Conservation (phyloP, 2,113 vertebrate genomes). For the Zosterops japonicus region DNA sequence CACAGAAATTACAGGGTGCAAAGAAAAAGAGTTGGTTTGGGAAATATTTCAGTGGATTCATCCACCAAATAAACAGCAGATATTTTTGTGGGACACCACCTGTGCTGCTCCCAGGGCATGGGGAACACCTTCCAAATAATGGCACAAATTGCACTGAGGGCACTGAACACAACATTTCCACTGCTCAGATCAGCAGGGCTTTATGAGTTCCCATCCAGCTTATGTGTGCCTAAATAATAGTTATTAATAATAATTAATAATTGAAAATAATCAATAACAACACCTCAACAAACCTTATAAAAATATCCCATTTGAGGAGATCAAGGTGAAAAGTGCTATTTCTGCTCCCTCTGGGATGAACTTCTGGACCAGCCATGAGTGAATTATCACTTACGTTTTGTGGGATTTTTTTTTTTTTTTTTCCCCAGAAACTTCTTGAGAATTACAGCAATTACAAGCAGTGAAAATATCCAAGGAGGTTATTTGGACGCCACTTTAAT, state of each 20-base stretch:
- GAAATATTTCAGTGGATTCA: not conserved
- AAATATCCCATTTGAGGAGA: not conserved
- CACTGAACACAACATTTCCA: not conserved
- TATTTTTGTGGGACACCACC: not conserved
- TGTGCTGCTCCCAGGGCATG: not conserved
- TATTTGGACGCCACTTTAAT: not conserved
- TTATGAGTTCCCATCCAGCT: not conserved
- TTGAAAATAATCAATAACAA: not conserved
- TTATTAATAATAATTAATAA: not conserved
- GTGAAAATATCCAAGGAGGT: not conserved
- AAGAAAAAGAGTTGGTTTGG: not conserved
- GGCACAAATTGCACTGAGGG: not conserved
- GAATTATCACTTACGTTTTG: rapidly evolving
- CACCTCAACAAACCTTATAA: not conserved
- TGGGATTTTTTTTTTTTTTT: not conserved
- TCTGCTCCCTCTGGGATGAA: not conserved
- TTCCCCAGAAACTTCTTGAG: not conserved
- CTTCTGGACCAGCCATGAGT: not conserved
- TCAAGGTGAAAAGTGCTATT: not conserved
- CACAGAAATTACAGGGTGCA: not conserved
- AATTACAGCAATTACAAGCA: not conserved
- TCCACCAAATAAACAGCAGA: not conserved
- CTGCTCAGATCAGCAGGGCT: not conserved
- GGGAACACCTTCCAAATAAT: not conserved
- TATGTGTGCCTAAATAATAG: not conserved